These are phyloP conservation scores for Morpho helenor DNA, from an alignment of 2,888 invertebrate species.

Conservation along the genomic window DNA sequence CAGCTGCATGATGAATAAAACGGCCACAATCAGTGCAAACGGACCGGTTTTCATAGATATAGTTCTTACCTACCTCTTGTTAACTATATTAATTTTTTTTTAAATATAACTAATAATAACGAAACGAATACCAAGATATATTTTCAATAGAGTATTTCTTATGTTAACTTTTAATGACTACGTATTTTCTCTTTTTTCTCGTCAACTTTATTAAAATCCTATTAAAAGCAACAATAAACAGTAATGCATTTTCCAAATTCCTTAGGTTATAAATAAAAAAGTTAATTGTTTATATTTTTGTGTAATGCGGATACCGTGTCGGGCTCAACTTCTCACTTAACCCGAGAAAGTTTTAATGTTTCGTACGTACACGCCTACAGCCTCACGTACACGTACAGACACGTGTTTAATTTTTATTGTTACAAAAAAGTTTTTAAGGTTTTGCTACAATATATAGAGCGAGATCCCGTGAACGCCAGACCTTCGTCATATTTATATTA, in stretches of 20 bases:
- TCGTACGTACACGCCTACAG: conserved; percentile 31
- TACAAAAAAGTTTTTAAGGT: conserved; percentile 3
- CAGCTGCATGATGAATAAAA: too few species aligned
- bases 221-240: neutral
- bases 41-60: too few species aligned
- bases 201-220: neutral
- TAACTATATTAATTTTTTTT: too few species aligned
- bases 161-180: too few species aligned
- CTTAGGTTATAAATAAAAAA: conserved; percentile 28
- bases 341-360: conserved; percentile 64
- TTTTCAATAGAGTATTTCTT: too few species aligned
- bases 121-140: too few species aligned
- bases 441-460: neutral
- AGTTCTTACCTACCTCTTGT: too few species aligned
- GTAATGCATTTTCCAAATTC: conserved; percentile 15
- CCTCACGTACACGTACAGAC: conserved; percentile 21
- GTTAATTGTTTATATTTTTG: conserved; percentile 53
- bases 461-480: too few species aligned
- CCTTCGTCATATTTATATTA: too few species aligned
- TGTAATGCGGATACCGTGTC: conserved; percentile 62
- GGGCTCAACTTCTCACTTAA: conserved; percentile 49
- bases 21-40: too few species aligned
- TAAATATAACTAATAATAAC: too few species aligned
- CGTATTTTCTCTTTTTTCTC: too few species aligned
- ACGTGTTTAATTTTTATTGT: conserved; percentile 15